Base-by-base conservation (phyloP, 2,797 vertebrate genomes). In the Anas bernieri region DNA sequence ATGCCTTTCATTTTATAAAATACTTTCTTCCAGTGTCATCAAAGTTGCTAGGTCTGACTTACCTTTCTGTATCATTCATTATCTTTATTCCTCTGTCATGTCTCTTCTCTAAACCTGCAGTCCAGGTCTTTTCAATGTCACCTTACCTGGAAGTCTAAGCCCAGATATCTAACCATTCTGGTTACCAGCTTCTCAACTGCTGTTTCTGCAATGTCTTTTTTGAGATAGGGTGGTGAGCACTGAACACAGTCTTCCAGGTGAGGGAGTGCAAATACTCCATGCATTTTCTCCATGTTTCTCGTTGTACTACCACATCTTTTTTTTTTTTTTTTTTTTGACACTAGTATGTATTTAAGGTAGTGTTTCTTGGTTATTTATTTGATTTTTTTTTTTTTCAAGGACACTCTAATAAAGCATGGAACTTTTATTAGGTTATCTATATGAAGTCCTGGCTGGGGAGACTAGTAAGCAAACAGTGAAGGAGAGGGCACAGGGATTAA, bases 121-220 rank as follows among this genome's bases (percentile, higher is more conserved):
- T 95, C 81, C 93, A 64, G 93, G 75, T 95, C 58, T 96, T 95
- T 96, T 94, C 93, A 93, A 2, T 96, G 83, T 95, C 90, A 96
- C 83, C 94, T 94, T 90, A 74, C 92, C 90, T 12, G 31, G 92
- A 96, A 95, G 83, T 93, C 92, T 95, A 95, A 95, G 46, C 70
- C 70, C 93, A 64, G 96, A 83, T 87, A 84, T 56, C 46, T 95
- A 91, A 91, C 84, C 30, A 0, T 91, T 82, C 88, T 95, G 86
- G 72, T 93, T 94, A 43, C 94, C 94, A 90, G 83, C 93, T 96
- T 95, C 92, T 89, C 92, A 81, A 67, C 95, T 86, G 88, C 94
- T 96, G 93, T 96, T 89, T 92, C 95, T 94, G 31, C 96, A 94
- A 68, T 92, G 72, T 94, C 68, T 93, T 95, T 96, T 96, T 96